Percentiles rank a stretch among this genome's conserved stretches.
Evolutionary conservation across 2,888 invertebrate species (phyloP).

Genomic region (Scaptomyza caliginosa): DNA sequence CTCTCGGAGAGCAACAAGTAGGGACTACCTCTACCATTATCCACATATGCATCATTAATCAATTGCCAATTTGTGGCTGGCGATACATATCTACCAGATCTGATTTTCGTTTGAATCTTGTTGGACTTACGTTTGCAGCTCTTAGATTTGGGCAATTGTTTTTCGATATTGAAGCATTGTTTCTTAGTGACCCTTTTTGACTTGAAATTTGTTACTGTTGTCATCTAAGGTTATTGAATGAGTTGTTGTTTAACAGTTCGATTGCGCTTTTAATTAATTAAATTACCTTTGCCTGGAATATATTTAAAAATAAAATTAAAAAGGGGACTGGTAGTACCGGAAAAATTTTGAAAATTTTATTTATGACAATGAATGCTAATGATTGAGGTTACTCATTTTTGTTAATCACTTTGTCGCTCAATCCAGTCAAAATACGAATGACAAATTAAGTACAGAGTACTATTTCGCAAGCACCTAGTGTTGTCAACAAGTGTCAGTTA

Average conservation of each 20-base stretch:
- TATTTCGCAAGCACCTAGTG: too few species aligned
- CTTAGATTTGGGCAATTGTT: neutral
- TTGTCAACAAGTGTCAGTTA: neutral
- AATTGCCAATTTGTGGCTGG: constrained; percentile 14
- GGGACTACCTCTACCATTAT: constrained; percentile 7
- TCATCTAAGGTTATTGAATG: constrained; percentile 35
- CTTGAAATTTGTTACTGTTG: constrained; percentile 33
- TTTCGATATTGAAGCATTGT: constrained; percentile 47
- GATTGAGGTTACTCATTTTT: neutral
- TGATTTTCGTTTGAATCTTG: neutral
- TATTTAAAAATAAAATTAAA: constrained; percentile 10
- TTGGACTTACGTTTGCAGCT: neutral
- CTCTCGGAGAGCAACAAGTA: constrained; percentile 46
- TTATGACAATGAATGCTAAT: constrained; percentile 33
- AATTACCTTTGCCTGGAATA: constrained; percentile 32
- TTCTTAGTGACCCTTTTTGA: constrained; percentile 24
- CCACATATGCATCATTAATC: neutral
- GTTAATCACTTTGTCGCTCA: too few species aligned
- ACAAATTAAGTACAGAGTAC: neutral
- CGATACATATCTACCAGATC: neutral
- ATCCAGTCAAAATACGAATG: neutral
- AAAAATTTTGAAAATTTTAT: constrained; percentile 33
- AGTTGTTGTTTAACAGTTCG: neutral
- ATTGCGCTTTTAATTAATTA: too few species aligned
- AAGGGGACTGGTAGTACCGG: constrained; percentile 8